Evolutionary conservation across 2,797 vertebrate genomes (phyloP).

Genomic region (Brachyalestes nurse): DNA sequence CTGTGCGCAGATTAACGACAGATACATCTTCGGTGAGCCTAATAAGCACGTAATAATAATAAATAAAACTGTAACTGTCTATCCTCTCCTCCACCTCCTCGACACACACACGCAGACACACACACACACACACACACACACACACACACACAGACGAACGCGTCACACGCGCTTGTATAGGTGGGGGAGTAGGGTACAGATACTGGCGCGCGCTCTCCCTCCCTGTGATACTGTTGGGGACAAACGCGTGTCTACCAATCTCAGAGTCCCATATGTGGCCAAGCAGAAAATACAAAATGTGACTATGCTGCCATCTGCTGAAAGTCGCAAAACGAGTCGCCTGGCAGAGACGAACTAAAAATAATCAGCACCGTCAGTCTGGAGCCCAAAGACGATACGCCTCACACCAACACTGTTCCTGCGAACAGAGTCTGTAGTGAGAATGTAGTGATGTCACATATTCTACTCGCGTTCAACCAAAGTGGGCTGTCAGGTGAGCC

Average conservation of each 20-base stretch:
- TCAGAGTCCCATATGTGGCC: background rate
- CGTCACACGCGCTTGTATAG: background rate
- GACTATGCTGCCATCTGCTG: conserved; percentile 62
- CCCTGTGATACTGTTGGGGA: background rate
- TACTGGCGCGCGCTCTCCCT: background rate
- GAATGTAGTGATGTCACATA: too few species aligned
- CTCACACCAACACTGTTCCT: background rate
- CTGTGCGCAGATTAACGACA: conserved; percentile 16
- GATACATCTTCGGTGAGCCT: conserved; percentile 1
- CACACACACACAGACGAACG: background rate
- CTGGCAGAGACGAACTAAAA: background rate
- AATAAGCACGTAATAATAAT: conserved; percentile 6
- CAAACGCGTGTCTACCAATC: conserved; percentile 4
- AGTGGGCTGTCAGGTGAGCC: too few species aligned
- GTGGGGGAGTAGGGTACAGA: background rate
- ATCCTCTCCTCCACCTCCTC: too few species aligned
- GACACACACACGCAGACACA: background rate
- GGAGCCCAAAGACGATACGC: background rate
- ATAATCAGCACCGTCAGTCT: background rate
- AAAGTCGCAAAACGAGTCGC: background rate
- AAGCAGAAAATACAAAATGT: conserved; percentile 35
- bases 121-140: background rate
- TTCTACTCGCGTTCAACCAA: too few species aligned
- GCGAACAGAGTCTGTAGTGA: background rate
- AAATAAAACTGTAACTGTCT: background rate